Percentiles rank a stretch among this genome's conserved stretches.
Evolutionary conservation across 2,888 invertebrate genomes (phyloP).

Genomic region (Agriotes lineatus): DNA sequence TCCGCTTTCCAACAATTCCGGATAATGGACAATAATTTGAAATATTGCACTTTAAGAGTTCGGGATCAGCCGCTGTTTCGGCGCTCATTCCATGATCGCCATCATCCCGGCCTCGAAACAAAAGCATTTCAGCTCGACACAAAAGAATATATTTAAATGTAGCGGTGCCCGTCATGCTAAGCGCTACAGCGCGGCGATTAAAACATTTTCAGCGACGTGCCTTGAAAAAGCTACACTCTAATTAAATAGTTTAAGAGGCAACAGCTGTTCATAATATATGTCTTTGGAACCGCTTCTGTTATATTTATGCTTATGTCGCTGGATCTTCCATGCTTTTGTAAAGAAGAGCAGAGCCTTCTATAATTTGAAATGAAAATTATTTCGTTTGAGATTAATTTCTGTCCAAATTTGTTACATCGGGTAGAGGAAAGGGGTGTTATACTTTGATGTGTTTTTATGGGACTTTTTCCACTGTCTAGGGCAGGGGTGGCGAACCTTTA

Average conservation of each 20-base stretch:
- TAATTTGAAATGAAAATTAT: too few relatives aligned
- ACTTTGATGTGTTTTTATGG: too few relatives aligned
- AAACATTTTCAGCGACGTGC: slow-evolving; percentile 45
- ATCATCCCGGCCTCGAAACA: slow-evolving; percentile 17
- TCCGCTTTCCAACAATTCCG: neutral
- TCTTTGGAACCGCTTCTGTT: slow-evolving; percentile 1
- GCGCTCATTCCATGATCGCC: slow-evolving; percentile 7
- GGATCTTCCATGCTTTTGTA: too few relatives aligned
- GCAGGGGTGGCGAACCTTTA: too few relatives aligned
- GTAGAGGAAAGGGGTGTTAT: too few relatives aligned
- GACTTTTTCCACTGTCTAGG: too few relatives aligned
- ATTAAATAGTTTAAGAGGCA: slow-evolving; percentile 36
- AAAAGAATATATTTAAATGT: slow-evolving; percentile 37
- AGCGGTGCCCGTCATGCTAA: slow-evolving; percentile 24
- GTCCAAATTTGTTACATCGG: too few relatives aligned
- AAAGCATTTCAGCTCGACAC: slow-evolving; percentile 27
- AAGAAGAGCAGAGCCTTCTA: too few relatives aligned
- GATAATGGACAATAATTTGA: slow-evolving; percentile 8
- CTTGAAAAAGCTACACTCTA: slow-evolving; percentile 38
- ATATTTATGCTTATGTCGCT: neutral
- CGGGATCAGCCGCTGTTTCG: neutral
- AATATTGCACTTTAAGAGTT: neutral
- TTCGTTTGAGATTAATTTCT: too few relatives aligned
- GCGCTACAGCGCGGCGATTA: slow-evolving; percentile 43
- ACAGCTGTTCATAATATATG: slow-evolving; percentile 30